These are phyloP conservation scores for Drosophila hamatofila DNA, from an alignment of 2,888 invertebrate genomes.

Conservation along the genomic window DNA sequence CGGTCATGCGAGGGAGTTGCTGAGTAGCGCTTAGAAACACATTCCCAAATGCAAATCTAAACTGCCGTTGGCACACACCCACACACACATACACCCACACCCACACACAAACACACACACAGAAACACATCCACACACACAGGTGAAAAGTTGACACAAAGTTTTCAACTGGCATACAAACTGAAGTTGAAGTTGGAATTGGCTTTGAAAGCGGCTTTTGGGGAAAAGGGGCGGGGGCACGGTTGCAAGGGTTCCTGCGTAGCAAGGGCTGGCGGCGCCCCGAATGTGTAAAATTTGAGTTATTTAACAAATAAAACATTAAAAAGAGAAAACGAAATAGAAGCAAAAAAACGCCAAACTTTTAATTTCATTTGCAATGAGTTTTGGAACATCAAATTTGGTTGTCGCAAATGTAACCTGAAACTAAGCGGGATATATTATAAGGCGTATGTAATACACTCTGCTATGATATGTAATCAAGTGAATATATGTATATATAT, in stretches of 20 bases:
- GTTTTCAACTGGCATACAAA: slow-evolving; percentile 57
- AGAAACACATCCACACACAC: slow-evolving; percentile 16
- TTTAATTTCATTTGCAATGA: slow-evolving; percentile 75
- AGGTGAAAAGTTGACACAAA: slow-evolving; percentile 59
- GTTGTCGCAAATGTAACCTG: slow-evolving; percentile 23
- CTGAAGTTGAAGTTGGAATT: slow-evolving; percentile 67
- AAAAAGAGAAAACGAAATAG: neutral
- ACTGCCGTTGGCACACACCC: slow-evolving; percentile 56
- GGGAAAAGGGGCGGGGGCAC: neutral
- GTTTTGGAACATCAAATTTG: slow-evolving; percentile 38
- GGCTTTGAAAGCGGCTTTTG: slow-evolving; percentile 39
- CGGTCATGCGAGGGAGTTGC: neutral
- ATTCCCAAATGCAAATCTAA: slow-evolving; percentile 77
- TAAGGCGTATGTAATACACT: neutral
- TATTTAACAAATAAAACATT: slow-evolving; percentile 18
- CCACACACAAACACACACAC: slow-evolving; percentile 8
- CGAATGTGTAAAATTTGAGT: slow-evolving; percentile 30
- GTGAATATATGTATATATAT: neutral
- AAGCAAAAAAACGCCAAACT: slow-evolving; percentile 41
- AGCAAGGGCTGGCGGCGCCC: neutral
- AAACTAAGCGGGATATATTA: slow-evolving; percentile 9
- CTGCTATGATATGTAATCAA: neutral
- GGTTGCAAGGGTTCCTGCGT: neutral
- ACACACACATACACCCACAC: slow-evolving; percentile 5
- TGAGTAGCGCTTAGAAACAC: slow-evolving; percentile 52